These are phyloP conservation scores for Myotis yumanensis DNA, from an alignment of 2,113 vertebrate species.

Conservation along the genomic window DNA sequence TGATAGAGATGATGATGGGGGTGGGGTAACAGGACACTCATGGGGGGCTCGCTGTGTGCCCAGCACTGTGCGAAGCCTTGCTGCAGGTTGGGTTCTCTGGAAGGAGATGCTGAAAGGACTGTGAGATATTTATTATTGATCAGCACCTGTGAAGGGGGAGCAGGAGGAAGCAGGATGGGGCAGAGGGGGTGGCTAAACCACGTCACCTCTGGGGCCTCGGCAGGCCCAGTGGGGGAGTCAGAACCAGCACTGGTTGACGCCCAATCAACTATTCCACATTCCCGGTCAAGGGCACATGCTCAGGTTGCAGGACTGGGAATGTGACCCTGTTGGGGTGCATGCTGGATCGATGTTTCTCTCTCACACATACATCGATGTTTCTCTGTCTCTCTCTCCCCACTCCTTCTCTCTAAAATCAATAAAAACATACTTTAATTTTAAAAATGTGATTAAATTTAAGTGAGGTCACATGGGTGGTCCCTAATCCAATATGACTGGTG, in stretches of 20 bases:
- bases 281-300: background rate
- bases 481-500: background rate
- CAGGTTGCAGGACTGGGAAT: no score
- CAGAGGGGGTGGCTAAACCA: background rate
- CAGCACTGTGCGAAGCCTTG: background rate
- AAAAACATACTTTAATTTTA: background rate
- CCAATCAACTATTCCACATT: background rate
- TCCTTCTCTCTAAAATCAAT: no score
- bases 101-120: background rate
- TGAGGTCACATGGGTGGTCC: no score
- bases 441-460: background rate
- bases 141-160: no score
- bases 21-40: background rate
- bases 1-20: background rate
- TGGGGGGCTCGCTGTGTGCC: fast-evolving
- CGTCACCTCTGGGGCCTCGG: fast-evolving
- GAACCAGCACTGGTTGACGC: background rate
- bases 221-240: background rate
- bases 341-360: no score
- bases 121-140: fast-evolving
- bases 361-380: no score
- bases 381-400: no score
- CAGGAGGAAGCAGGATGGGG: background rate
- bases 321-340: no score
- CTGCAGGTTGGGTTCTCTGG: background rate